A percentile compares a stretch with the other conserved stretches of the same genome.
phyloP scores from a whole-genome alignment of 64 coral and sea anemone species.

The Acropora tenuis region DNA sequence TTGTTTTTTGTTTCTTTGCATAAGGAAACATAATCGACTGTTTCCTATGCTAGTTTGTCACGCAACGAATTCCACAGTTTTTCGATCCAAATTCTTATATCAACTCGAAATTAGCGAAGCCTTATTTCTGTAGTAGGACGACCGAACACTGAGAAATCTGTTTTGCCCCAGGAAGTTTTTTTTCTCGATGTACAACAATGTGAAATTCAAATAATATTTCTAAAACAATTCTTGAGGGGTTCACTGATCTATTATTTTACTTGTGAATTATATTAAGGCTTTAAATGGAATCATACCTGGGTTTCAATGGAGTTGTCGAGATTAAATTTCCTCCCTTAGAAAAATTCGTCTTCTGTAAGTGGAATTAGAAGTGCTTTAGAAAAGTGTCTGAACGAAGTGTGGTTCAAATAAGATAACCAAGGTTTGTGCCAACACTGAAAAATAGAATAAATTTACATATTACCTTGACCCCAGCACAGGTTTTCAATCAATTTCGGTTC shows the following conservation, averaged over 20 bases:
- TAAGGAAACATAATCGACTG: not conserved
- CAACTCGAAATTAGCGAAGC: not conserved
- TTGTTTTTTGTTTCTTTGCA: not conserved
- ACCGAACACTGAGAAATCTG: not conserved
- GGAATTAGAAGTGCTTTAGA: not conserved
- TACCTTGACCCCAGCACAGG: slow-evolving; percentile 22
- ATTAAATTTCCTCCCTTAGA: not conserved
- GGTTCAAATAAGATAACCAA: not conserved
- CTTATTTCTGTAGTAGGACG: not conserved
- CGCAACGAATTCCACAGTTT: not conserved
- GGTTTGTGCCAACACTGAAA: not conserved
- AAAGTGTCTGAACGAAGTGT: not conserved
- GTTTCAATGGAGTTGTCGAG: not conserved
- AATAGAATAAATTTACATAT: not conserved
- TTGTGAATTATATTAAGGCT: not conserved
- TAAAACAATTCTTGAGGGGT: too few relatives aligned
- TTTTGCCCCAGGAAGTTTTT: not conserved
- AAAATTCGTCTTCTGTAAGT: not conserved
- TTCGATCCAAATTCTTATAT: not conserved
- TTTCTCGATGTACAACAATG: not conserved
- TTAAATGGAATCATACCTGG: not conserved
- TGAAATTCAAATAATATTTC: not conserved
- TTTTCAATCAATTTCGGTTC: not conserved
- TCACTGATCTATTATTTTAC: not conserved
- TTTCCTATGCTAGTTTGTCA: not conserved